Percentiles rank a stretch among this genome's conserved stretches.
phyloP scores from a whole-genome alignment of 2,797 vertebrate species.

The Choloepus didactylus region DNA sequence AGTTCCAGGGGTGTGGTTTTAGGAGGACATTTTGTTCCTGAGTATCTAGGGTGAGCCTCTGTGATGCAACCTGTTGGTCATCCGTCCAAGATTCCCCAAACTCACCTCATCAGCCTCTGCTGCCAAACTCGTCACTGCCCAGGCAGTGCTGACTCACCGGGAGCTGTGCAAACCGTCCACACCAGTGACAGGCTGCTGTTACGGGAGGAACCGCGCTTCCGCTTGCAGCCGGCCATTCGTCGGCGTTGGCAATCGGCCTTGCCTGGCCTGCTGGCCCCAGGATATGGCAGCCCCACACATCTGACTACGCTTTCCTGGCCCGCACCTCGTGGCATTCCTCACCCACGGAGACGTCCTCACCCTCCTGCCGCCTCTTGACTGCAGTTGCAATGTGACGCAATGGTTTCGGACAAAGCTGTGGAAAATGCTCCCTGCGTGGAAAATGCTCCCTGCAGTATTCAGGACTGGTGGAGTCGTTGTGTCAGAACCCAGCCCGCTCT shows the following conservation, averaged over 20 bases:
- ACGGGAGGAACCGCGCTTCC: conserved; percentile 44
- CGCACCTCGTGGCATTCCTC: background rate
- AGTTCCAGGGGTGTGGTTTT: background rate
- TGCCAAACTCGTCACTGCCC: background rate
- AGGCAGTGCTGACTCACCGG: conserved; percentile 41
- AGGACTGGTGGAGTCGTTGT: background rate
- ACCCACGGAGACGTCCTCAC: background rate
- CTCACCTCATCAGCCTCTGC: background rate
- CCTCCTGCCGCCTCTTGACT: conserved; percentile 6
- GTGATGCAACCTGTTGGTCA: background rate
- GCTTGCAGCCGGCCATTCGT: background rate
- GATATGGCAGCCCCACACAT: background rate
- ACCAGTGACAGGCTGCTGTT: conserved; percentile 13
- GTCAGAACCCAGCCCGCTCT: background rate
- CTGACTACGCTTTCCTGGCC: background rate
- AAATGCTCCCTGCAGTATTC: conserved; percentile 33
- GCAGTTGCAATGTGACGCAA: conserved; percentile 42
- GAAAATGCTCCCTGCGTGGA: conserved; percentile 24
- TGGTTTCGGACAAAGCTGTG: background rate
- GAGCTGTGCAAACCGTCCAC: conserved; percentile 26
- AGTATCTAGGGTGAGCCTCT: background rate
- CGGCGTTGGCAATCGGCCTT: background rate
- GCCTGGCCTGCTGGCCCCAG: background rate
- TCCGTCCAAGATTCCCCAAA: background rate
- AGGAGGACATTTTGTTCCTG: background rate